Evolutionary conservation across 2,113 vertebrate genomes (phyloP).

Genomic region (Notiomystis cincta): DNA sequence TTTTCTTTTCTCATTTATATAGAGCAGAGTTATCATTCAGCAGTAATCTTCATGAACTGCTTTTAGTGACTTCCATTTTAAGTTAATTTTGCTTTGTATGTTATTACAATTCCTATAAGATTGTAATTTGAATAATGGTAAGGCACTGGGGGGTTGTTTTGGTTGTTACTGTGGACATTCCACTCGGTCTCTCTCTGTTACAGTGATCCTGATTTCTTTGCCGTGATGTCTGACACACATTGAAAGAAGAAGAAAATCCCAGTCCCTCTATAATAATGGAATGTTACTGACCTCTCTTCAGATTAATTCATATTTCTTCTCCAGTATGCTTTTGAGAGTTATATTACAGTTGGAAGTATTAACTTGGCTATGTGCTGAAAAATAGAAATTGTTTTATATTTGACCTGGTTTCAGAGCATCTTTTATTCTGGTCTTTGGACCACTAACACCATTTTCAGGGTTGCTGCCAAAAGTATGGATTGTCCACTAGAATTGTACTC

Average conservation of each 20-base stretch:
- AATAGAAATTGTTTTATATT: slow-evolving; percentile 41
- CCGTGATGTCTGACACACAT: slow-evolving; percentile 49
- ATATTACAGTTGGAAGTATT: slow-evolving; percentile 13
- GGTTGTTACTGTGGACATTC: slow-evolving; percentile 68
- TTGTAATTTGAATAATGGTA: slow-evolving; percentile 62
- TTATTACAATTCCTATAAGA: slow-evolving; percentile 45
- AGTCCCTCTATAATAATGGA: slow-evolving; percentile 43
- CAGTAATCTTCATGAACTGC: slow-evolving; percentile 65
- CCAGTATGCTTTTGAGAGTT: slow-evolving; percentile 45
- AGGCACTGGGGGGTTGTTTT: slow-evolving; percentile 34
- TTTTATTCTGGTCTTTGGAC: slow-evolving; percentile 47
- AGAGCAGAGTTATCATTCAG: slow-evolving; percentile 41
- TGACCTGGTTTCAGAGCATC: slow-evolving; percentile 33
- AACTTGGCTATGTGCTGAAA: slow-evolving; percentile 38
- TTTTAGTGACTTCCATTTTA: slow-evolving; percentile 53
- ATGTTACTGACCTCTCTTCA: slow-evolving; percentile 50
- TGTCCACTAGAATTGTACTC: neutral
- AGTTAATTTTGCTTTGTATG: slow-evolving; percentile 66
- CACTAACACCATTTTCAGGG: slow-evolving; percentile 24
- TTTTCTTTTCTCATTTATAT: slow-evolving; percentile 60
- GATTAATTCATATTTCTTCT: slow-evolving; percentile 10
- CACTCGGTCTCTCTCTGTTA: slow-evolving; percentile 56
- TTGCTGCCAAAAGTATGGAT: slow-evolving; percentile 26
- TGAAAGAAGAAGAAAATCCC: slow-evolving; percentile 58
- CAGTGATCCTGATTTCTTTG: slow-evolving; percentile 50